These are phyloP conservation scores for Cladopsammia gracilis DNA, from an alignment of 64 coral and sea anemone species.

Conservation along the genomic window DNA sequence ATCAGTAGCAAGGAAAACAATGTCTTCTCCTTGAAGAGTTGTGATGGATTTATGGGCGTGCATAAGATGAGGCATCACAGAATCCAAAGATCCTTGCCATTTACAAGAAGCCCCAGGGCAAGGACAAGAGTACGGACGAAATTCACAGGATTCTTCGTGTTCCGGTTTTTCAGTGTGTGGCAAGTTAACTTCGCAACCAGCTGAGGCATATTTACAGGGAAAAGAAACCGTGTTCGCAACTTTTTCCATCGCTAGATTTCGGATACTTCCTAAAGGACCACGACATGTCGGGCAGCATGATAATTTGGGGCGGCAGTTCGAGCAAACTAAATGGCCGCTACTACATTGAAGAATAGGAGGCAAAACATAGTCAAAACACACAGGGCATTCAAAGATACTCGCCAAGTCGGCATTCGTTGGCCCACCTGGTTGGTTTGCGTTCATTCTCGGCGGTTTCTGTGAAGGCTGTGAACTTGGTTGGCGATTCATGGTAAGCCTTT, in stretches of 20 bases:
- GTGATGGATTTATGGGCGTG: conserved; percentile 99
- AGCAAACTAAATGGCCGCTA: conserved; percentile 98
- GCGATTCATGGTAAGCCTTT: conserved; percentile 61
- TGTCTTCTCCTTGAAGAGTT: conserved; percentile 99
- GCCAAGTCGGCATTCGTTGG: conserved; percentile 96
- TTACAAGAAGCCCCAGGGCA: conserved; percentile 99
- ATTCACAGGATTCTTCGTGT: conserved; percentile 98
- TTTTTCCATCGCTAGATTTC: conserved; percentile 99
- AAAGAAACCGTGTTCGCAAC: conserved; percentile 97
- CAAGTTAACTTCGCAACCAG: conserved; percentile 84
- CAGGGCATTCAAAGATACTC: conserved; percentile 99
- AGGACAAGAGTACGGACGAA: conserved; percentile 97
- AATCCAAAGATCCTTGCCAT: conserved; percentile 98
- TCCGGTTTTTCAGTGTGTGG: conserved; percentile 96
- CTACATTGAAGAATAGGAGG: conserved; percentile 98
- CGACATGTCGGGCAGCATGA: conserved; percentile 99
- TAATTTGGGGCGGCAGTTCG: conserved; percentile 97
- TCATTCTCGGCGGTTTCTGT: conserved; percentile 67
- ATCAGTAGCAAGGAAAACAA: conserved; percentile 99
- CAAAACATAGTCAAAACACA: conserved; percentile 98
- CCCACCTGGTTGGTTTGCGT: conserved; percentile 65
- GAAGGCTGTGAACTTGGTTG: conserved; percentile 64
- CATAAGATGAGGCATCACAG: conserved; percentile 99
- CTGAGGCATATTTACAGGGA: conserved; percentile 96
- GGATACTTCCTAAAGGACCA: conserved; percentile 95